phyloP scores from a whole-genome alignment of 2,797 vertebrate species.

The Enteromius radiatus region DNA sequence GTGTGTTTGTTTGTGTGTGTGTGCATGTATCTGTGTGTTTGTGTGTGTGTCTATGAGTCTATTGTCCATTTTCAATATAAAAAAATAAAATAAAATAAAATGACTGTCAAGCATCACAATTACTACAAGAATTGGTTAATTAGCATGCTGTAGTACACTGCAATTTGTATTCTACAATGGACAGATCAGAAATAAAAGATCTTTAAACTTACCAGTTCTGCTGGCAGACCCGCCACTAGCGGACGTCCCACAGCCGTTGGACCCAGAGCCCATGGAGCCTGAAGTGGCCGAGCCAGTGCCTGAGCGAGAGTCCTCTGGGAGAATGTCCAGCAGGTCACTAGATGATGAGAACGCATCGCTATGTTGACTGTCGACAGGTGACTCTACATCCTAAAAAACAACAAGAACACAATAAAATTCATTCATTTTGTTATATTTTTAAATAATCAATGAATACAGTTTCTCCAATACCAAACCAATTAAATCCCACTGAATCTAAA shows the following conservation, averaged over 20 bases:
- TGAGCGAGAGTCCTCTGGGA: constrained; percentile 86
- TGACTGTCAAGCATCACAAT: no score
- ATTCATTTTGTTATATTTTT: neutral
- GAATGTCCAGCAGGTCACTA: constrained; percentile 87
- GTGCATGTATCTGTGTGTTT: no score
- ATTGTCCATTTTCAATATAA: no score
- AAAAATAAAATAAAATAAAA: no score
- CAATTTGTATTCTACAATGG: neutral
- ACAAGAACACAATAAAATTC: neutral
- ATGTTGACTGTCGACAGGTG: constrained; percentile 78
- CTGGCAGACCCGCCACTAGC: constrained; percentile 75
- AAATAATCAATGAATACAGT: neutral
- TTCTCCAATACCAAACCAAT: neutral
- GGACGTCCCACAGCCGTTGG: constrained; percentile 81
- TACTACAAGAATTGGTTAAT: no score
- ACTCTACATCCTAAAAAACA: constrained; percentile 67
- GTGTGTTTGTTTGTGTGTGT: no score
- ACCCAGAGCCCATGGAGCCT: constrained; percentile 86
- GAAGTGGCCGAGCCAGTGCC: constrained; percentile 87
- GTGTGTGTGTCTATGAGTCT: no score
- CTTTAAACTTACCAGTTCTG: constrained; percentile 66
- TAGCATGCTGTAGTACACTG: neutral
- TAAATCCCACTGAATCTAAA: neutral
- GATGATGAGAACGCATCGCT: constrained; percentile 86
- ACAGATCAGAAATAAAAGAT: neutral